These are phyloP conservation scores for Hippocampus mohnikei DNA, from an alignment of 2,113 vertebrate species.

Conservation along the genomic window DNA sequence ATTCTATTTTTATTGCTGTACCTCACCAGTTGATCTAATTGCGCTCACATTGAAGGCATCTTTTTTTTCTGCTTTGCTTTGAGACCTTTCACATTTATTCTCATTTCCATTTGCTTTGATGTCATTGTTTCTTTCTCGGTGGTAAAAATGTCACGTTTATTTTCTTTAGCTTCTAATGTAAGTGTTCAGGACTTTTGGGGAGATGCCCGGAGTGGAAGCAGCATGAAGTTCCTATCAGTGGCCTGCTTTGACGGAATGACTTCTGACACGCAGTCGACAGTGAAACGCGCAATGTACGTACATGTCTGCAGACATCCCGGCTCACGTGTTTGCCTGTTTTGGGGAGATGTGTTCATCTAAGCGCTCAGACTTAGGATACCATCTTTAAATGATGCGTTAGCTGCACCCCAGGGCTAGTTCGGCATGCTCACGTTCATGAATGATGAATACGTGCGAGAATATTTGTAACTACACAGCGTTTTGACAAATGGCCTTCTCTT, in stretches of 20 bases:
- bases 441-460: too few species aligned
- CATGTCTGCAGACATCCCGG: not conserved
- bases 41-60: not conserved
- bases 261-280: not conserved
- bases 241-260: not conserved
- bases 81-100: not conserved
- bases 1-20: too few species aligned
- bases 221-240: constrained; percentile 21
- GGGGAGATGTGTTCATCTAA: constrained; percentile 16
- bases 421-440: not conserved
- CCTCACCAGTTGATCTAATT: not conserved
- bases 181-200: not conserved
- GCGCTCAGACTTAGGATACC: constrained; percentile 23
- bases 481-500: not conserved
- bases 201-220: not conserved
- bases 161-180: not conserved
- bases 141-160: not conserved
- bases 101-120: not conserved
- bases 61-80: not conserved
- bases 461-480: too few species aligned
- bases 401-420: too few species aligned
- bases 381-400: not conserved
- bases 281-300: not conserved
- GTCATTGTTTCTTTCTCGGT: not conserved
- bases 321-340: constrained; percentile 12